A percentile compares a stretch with the other conserved stretches of the same genome.
phyloP scores from a whole-genome alignment of 2,797 vertebrate species.

The Myioborus melanocephalus region DNA sequence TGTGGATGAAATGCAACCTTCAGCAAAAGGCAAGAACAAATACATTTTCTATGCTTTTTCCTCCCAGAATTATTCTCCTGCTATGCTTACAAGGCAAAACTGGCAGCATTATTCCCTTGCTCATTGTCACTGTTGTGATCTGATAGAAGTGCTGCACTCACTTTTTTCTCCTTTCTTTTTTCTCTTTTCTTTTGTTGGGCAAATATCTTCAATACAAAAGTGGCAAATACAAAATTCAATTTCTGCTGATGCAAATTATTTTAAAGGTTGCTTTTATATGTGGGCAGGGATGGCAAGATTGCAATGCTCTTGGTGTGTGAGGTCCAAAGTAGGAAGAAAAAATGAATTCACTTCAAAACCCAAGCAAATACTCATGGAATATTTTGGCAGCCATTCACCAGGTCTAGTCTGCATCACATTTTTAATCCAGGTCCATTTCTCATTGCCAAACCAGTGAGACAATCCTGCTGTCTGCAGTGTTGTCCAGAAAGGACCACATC shows the following conservation, averaged over 20 bases:
- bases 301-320: background rate
- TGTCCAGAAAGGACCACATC: background rate
- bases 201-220: background rate
- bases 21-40: background rate
- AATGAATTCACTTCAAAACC: background rate
- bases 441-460: background rate
- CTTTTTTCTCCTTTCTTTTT: background rate
- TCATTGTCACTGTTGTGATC: fast-evolving
- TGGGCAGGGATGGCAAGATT: background rate
- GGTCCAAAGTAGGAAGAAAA: background rate
- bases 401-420: background rate
- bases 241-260: background rate
- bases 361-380: background rate
- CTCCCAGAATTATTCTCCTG: background rate
- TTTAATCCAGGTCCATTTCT: background rate
- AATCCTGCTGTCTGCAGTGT: background rate
- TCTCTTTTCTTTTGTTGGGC: background rate
- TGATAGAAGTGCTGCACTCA: background rate
- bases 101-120: background rate
- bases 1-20: background rate
- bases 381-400: background rate
- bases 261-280: background rate
- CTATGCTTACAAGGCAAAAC: background rate
- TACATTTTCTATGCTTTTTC: background rate
- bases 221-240: background rate